phyloP scores from a whole-genome alignment of 37 sponge, comb jelly and placozoan genomes.

The Aphrocallistes beatrix region DNA sequence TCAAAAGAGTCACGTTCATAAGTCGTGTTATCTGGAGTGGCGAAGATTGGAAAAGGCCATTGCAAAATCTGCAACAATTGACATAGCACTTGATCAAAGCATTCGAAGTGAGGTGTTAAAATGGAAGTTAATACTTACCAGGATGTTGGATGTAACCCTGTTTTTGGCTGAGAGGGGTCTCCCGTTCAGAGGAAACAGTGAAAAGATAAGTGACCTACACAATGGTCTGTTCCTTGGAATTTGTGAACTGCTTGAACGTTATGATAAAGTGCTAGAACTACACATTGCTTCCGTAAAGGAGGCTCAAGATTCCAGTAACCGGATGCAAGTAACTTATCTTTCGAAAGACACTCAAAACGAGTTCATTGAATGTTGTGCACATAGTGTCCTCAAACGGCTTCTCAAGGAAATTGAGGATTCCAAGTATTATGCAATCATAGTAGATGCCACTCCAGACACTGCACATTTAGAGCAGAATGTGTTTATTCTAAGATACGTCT shows the following conservation, averaged over 20 bases:
- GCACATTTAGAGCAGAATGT: background rate
- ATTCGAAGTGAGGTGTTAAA: slow-evolving; percentile 8
- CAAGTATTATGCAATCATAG: background rate
- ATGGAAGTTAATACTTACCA: slow-evolving; percentile 18
- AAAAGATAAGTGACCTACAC: slow-evolving; percentile 12
- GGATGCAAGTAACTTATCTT: background rate
- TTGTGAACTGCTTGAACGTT: slow-evolving; percentile 16
- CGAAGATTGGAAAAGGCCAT: background rate
- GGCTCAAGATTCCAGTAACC: background rate
- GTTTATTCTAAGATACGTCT: background rate
- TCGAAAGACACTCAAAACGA: background rate
- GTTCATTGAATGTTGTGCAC: background rate
- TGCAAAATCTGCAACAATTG: slow-evolving; percentile 16
- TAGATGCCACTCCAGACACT: too few relatives aligned
- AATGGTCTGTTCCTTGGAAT: slow-evolving; percentile 24
- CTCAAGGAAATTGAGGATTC: background rate
- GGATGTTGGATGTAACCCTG: slow-evolving; percentile 7
- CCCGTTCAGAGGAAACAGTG: background rate
- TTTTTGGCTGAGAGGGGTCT: slow-evolving; percentile 19
- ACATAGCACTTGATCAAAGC: slow-evolving; percentile 15
- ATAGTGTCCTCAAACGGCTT: background rate
- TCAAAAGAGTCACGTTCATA: background rate
- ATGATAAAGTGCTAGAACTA: slow-evolving; percentile 15
- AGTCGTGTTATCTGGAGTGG: background rate
- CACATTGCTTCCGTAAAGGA: slow-evolving; percentile 13